Conservation (phyloP, 2,888 invertebrate genomes). For the Eulithis testata region DNA sequence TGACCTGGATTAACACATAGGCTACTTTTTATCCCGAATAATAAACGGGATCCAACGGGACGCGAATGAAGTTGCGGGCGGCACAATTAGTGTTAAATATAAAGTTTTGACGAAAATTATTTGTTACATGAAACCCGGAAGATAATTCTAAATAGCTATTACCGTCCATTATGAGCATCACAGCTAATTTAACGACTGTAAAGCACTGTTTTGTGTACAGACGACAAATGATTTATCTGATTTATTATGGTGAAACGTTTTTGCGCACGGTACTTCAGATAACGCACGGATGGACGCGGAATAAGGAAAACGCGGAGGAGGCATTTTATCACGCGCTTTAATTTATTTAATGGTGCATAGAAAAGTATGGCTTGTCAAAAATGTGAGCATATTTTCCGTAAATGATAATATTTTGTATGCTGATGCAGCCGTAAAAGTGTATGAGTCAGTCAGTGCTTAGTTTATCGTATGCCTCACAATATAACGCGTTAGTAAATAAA, state of each 20-base stretch:
- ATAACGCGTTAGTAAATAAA: too few species aligned
- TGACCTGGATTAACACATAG: too few species aligned
- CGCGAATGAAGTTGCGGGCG: too few species aligned
- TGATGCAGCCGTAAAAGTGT: constrained; percentile 18
- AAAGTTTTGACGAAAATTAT: too few species aligned
- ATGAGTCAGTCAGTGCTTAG: background rate
- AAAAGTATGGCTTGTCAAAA: constrained; percentile 35
- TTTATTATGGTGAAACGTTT: constrained; percentile 57
- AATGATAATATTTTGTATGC: constrained; percentile 15
- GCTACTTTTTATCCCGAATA: too few species aligned
- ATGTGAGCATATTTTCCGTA: constrained; percentile 14
- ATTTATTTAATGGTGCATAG: constrained; percentile 42
- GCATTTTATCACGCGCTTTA: constrained; percentile 42
- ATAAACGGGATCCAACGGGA: too few species aligned
- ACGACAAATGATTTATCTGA: constrained; percentile 63
- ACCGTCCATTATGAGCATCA: constrained; percentile 42
- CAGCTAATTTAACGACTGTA: constrained; percentile 51
- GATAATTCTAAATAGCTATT: background rate
- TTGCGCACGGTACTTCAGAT: constrained; percentile 52
- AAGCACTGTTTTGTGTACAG: constrained; percentile 57
- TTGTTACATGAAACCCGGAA: too few species aligned
- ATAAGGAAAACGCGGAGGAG: constrained; percentile 45
- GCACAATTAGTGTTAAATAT: too few species aligned
- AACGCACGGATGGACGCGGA: constrained; percentile 58
- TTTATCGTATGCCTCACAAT: background rate